Evolutionary conservation across 2,888 invertebrate species (phyloP), one percentile per base, ranked within the genome.

Genomic region (Melinopterus prodromus): DNA sequence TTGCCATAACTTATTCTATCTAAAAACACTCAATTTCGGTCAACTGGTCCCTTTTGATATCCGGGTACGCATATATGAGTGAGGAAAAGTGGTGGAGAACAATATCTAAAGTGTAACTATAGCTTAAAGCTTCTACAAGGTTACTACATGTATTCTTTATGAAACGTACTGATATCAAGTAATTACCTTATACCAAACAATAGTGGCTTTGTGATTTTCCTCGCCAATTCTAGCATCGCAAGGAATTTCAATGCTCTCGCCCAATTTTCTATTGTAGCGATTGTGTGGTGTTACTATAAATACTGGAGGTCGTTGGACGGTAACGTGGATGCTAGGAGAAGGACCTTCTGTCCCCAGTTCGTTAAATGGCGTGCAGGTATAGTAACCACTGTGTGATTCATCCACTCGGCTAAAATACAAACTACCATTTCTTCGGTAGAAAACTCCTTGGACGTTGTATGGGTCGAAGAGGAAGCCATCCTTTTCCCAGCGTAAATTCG

Each of bases 321-420:
- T 92, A 86, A 96, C 96, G 86, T 94, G 94, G 89, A 98, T 97
- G 76, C 94, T 92, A 53, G 95, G 93, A 78, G 97, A 97, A 35
- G 96, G 93, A 7, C 97, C 96, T 84, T 94, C 95, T 37, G 96
- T 94, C 77, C 98, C 98, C 86, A 97, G 92, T 83, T 94, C 93
- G 89, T 98, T 98, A 90, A 95, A 96, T 74, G 98, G 98, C 35
- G 97, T 97, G 90, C 98, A 98, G 81, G 96, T 94, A 90, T 98
- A 98, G 86, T 93, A 92, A 71, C 98, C 98, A 82, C 94, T 95
- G 89, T 97, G 97, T 6, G 93, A 93, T 87, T 95, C 95, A 87
- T 95, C 94, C 77, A 98, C 97, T 91, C 95, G 94, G 85, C 93
- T 95, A 87, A 96, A 84, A 84, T 92, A 95, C 70, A 97, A 90